A percentile compares a stretch with the other conserved stretches of the same genome.
These are phyloP conservation scores for Calidris pygmaea DNA, from an alignment of 2,113 vertebrate genomes.

Conservation along the genomic window DNA sequence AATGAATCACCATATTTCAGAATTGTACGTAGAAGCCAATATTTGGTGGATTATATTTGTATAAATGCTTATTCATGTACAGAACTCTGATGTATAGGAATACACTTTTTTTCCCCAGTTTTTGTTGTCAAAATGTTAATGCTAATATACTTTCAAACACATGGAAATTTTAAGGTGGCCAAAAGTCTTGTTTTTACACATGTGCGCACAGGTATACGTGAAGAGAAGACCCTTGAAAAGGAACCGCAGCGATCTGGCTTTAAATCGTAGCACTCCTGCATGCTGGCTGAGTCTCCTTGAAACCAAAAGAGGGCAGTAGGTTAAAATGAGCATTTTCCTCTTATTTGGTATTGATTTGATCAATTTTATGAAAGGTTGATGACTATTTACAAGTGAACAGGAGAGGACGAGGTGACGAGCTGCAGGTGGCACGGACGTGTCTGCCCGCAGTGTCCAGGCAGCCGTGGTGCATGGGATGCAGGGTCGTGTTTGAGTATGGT, in stretches of 20 bases:
- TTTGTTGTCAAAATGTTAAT: constrained; percentile 28
- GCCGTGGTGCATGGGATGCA: constrained; percentile 16
- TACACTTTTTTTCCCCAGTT: neutral
- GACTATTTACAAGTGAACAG: constrained; percentile 1
- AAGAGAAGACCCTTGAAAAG: constrained; percentile 18
- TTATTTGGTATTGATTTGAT: constrained; percentile 33
- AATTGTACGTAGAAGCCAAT: constrained; percentile 66
- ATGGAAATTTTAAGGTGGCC: constrained; percentile 16
- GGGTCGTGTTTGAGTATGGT: constrained; percentile 60
- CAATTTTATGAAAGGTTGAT: neutral
- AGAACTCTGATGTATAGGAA: constrained; percentile 47
- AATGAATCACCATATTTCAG: constrained; percentile 61
- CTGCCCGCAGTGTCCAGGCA: neutral
- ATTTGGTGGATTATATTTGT: constrained; percentile 73
- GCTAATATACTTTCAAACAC: neutral
- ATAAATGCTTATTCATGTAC: constrained; percentile 65
- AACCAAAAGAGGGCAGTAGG: neutral
- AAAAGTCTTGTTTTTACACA: constrained; percentile 23
- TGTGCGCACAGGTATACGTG: neutral
- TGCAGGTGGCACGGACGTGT: neutral
- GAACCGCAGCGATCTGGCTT: neutral
- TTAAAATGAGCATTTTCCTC: constrained; percentile 14
- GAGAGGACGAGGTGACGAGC: neutral
- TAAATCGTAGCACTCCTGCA: neutral
- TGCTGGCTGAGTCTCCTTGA: neutral